Evolutionary conservation across 2,113 vertebrate genomes (phyloP).

Genomic region (Corythoichthys intestinalis): DNA sequence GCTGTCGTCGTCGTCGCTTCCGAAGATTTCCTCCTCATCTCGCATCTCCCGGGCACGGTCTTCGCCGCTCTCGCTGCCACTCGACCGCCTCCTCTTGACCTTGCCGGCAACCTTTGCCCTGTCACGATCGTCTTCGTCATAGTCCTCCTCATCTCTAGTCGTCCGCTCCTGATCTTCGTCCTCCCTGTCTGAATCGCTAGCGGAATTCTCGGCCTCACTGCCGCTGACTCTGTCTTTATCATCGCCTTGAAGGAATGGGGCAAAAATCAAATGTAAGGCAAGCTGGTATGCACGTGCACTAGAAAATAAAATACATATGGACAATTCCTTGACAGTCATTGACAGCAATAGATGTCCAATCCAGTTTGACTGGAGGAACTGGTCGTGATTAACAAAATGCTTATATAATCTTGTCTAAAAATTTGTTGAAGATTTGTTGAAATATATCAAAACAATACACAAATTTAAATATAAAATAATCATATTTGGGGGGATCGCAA

Average conservation of each 20-base stretch:
- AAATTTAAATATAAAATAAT: not conserved
- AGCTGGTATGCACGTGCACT: not conserved
- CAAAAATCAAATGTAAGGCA: not conserved
- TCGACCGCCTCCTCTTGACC: conserved; percentile 67
- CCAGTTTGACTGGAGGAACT: too few relatives aligned
- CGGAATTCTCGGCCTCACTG: conserved; percentile 76
- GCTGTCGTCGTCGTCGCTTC: conserved; percentile 81
- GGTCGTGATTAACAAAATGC: too few relatives aligned
- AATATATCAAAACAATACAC: not conserved
- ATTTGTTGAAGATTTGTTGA: not conserved
- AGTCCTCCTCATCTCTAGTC: conserved; percentile 54
- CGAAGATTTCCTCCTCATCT: conserved; percentile 91
- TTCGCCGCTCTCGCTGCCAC: conserved; percentile 76
- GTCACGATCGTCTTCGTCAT: conserved; percentile 46
- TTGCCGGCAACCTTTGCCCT: not conserved
- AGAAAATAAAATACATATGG: too few relatives aligned
- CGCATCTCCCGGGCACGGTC: conserved; percentile 75
- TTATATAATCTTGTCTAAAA: too few relatives aligned
- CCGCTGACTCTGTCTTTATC: conserved; percentile 84
- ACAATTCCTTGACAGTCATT: too few relatives aligned
- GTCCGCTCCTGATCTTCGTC: conserved; percentile 59
- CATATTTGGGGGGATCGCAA: not conserved
- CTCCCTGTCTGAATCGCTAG: conserved; percentile 74
- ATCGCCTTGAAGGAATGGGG: conserved; percentile 67
- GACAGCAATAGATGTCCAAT: too few relatives aligned